phyloP scores from a whole-genome alignment of 2,797 vertebrate genomes.

The Rhinatrema bivittatum region DNA sequence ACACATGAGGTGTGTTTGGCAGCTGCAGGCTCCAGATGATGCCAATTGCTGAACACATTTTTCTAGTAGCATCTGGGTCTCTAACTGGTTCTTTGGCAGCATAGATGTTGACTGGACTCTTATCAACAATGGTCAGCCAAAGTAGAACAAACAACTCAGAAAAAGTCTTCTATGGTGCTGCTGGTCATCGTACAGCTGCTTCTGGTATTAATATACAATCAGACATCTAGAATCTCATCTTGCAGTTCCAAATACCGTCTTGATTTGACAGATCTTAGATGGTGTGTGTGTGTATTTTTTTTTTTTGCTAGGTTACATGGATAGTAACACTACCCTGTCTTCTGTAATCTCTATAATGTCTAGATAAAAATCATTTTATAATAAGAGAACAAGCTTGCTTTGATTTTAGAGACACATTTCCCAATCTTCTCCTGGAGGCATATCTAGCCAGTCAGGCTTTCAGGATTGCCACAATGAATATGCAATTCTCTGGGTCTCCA shows the following conservation, averaged over 20 bases:
- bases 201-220: not conserved
- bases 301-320: too few relatives aligned
- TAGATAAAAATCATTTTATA: too few relatives aligned
- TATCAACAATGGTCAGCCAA: conserved; percentile 7
- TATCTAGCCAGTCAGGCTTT: too few relatives aligned
- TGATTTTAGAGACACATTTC: too few relatives aligned
- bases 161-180: not conserved
- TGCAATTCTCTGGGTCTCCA: too few relatives aligned
- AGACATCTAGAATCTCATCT: conserved; percentile 9
- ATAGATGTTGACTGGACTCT: conserved; percentile 3
- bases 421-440: too few relatives aligned
- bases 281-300: too few relatives aligned
- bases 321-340: too few relatives aligned
- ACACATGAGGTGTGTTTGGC: conserved; percentile 1
- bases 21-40: not conserved
- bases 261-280: too few relatives aligned
- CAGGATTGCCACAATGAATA: too few relatives aligned
- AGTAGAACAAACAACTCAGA: conserved; percentile 14
- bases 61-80: not conserved
- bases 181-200: conserved; percentile 6
- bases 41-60: conserved; percentile 9
- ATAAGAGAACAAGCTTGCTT: too few relatives aligned
- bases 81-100: conserved; percentile 7
- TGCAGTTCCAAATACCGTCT: not conserved
- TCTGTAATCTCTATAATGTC: too few relatives aligned